phyloP scores from a whole-genome alignment of 2,888 invertebrate species.

The Cotesia congregata region DNA sequence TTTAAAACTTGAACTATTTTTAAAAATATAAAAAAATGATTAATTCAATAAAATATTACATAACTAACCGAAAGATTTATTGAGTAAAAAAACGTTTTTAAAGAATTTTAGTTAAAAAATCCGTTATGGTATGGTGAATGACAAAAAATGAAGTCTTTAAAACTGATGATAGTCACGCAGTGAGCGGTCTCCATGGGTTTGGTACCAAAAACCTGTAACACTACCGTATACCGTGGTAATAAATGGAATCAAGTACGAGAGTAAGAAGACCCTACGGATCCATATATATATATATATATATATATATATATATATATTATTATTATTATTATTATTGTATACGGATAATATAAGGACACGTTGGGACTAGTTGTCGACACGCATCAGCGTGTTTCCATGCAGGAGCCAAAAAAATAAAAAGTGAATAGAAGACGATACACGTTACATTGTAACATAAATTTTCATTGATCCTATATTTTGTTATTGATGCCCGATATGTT shows the following conservation, averaged over 20 bases:
- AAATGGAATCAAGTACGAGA: background rate
- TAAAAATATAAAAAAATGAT: too few species aligned
- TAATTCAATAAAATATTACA: too few species aligned
- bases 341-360: conserved; percentile 7
- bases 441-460: too few species aligned
- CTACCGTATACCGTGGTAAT: background rate
- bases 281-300: too few species aligned
- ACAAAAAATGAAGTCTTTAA: background rate
- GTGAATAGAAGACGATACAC: background rate
- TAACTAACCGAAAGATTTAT: too few species aligned
- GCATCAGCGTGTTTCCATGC: conserved; percentile 54
- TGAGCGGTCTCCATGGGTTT: background rate
- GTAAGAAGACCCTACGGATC: too few species aligned
- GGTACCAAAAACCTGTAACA: background rate
- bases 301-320: too few species aligned
- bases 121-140: background rate
- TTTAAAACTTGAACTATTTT: too few species aligned
- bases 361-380: conserved; percentile 44
- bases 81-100: too few species aligned
- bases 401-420: conserved; percentile 53
- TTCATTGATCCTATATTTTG: too few species aligned
- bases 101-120: background rate
- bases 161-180: background rate
- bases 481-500: too few species aligned
- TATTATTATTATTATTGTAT: too few species aligned